phyloP scores from a whole-genome alignment of 2,113 vertebrate species.

The Phaetusa simplex region DNA sequence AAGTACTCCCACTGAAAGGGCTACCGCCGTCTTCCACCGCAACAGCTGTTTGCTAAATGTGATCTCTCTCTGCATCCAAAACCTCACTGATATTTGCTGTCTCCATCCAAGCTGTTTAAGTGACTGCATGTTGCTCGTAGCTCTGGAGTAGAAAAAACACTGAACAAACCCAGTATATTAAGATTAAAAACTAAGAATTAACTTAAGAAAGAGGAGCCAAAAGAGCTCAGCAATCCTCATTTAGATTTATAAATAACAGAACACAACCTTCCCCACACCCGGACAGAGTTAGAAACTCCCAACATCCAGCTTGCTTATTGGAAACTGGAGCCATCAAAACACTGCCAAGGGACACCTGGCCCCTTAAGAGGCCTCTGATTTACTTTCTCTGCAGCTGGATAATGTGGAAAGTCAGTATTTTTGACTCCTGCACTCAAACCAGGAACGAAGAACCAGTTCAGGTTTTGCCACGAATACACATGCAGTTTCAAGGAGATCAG shows the following conservation, averaged over 20 bases:
- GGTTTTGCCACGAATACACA: background rate
- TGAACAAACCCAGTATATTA: background rate
- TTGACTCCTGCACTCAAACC: background rate
- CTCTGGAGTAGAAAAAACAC: background rate
- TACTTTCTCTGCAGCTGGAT: slow-evolving; percentile 26
- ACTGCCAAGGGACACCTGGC: slow-evolving; percentile 45
- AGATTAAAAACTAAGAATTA: background rate
- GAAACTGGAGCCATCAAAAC: background rate
- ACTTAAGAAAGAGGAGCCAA: background rate
- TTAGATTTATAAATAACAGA: background rate
- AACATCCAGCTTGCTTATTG: background rate
- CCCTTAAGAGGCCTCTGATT: slow-evolving; percentile 36
- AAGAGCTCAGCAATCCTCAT: background rate
- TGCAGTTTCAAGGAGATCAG: background rate
- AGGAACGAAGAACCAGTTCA: background rate
- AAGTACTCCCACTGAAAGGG: background rate
- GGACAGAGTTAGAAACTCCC: background rate
- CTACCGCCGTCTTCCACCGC: background rate
- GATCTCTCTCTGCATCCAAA: background rate
- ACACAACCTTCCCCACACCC: background rate
- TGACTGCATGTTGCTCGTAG: background rate
- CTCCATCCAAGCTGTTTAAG: background rate
- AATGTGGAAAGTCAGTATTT: background rate
- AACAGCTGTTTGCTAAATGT: background rate
- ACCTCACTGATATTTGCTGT: background rate